These are phyloP conservation scores for Benthosema pterotum DNA, from an alignment of 2,797 vertebrate species.

Conservation along the genomic window DNA sequence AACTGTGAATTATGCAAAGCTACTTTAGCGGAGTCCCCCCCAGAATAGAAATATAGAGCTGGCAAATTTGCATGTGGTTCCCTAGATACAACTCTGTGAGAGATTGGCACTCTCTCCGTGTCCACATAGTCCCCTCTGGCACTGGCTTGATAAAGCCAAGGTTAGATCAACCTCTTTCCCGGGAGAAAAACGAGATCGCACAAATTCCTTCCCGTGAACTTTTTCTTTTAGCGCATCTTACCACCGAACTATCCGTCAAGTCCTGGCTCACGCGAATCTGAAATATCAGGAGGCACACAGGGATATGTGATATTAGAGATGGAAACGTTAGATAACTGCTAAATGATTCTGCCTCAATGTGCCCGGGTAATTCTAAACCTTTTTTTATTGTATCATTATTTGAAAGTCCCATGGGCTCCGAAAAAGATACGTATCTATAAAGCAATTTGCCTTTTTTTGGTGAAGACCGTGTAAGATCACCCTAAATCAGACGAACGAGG, in stretches of 20 bases:
- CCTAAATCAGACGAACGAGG: slow-evolving; percentile 37
- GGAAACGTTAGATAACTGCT: slow-evolving; percentile 31
- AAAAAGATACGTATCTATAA: slow-evolving; percentile 42
- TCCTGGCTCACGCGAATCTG: slow-evolving; percentile 22
- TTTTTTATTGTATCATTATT: too few relatives aligned
- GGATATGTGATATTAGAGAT: slow-evolving; percentile 14
- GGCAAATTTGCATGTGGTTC: too few relatives aligned
- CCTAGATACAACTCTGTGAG: slow-evolving; percentile 2
- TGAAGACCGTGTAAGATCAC: slow-evolving; percentile 25
- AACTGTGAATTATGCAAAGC: too few relatives aligned
- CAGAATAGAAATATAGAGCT: too few relatives aligned
- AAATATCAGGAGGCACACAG: slow-evolving; percentile 15
- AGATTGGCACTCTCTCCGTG: background rate
- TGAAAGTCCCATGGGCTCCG: too few relatives aligned
- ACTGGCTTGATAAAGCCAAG: background rate
- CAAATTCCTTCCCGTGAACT: background rate
- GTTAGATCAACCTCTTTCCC: background rate
- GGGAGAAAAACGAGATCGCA: background rate
- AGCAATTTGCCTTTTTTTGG: slow-evolving; percentile 51
- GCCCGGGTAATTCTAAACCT: slow-evolving; percentile 22
- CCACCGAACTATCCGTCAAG: slow-evolving; percentile 17
- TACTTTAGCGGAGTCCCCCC: too few relatives aligned
- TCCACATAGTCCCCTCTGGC: slow-evolving; percentile 4
- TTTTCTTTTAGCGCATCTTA: background rate
- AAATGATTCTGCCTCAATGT: slow-evolving; percentile 21